phyloP scores from a whole-genome alignment of 2,797 vertebrate species.

The Melanotaenia pygmaea region DNA sequence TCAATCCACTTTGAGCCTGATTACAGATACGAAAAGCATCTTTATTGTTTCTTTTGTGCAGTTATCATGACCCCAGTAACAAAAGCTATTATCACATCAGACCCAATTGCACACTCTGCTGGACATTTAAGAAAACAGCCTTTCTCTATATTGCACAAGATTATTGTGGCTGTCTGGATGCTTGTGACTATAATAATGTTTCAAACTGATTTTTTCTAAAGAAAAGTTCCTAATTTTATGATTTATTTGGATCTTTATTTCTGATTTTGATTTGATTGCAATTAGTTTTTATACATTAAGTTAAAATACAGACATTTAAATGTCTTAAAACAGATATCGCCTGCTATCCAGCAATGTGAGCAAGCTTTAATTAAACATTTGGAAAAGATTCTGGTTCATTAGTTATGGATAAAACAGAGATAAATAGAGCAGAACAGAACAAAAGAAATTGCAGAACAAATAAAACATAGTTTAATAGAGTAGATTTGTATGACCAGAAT shows the following conservation, averaged over 20 bases:
- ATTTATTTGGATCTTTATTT: too few species aligned
- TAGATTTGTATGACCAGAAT: neutral
- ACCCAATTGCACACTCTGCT: conserved; percentile 84
- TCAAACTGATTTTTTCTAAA: too few species aligned
- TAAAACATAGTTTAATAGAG: neutral
- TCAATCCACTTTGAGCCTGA: conserved; percentile 9
- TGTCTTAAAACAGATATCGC: neutral
- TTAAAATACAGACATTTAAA: neutral
- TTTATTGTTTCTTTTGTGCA: conserved; percentile 36
- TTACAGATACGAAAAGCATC: conserved; percentile 2
- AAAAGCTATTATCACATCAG: conserved; percentile 60
- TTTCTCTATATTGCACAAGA: neutral
- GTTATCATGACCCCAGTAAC: conserved; percentile 47
- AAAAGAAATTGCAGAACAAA: conserved; percentile 1
- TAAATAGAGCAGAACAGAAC: neutral
- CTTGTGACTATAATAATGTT: too few species aligned
- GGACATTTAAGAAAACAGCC: conserved; percentile 54
- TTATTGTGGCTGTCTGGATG: too few species aligned
- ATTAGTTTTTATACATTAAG: too few species aligned
- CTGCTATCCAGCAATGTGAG: neutral
- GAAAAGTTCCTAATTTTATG: too few species aligned
- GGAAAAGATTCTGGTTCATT: neutral
- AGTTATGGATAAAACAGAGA: neutral
- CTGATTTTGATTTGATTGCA: too few species aligned
- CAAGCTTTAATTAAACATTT: neutral